A percentile compares a stretch with the other conserved stretches of the same genome.
phyloP scores from a whole-genome alignment of 2,113 vertebrate genomes.

The Sphaerodactylus townsendi region DNA sequence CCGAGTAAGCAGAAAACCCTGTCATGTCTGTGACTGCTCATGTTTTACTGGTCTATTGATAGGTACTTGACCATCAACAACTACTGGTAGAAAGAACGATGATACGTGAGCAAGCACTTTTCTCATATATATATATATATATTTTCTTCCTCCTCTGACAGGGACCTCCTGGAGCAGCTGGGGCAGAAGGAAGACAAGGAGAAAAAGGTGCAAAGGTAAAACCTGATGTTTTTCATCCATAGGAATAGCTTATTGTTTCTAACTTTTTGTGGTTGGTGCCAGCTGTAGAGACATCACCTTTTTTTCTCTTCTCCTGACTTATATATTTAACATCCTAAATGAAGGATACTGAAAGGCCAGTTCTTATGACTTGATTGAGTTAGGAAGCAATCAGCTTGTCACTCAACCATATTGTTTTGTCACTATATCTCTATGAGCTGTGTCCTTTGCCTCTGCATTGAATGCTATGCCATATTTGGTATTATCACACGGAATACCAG shows the following conservation, averaged over 20 bases:
- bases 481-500: background rate
- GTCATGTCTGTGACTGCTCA: too few species aligned
- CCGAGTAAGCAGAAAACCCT: too few species aligned
- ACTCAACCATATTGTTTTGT: background rate
- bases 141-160: slow-evolving; percentile 57
- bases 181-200: slow-evolving; percentile 94
- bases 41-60: too few species aligned
- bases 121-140: background rate
- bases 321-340: background rate
- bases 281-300: background rate
- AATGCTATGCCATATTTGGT: background rate
- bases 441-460: background rate
- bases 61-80: too few species aligned
- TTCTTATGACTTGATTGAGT: background rate
- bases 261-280: background rate
- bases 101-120: background rate
- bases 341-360: background rate
- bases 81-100: too few species aligned
- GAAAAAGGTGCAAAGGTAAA: slow-evolving; percentile 99
- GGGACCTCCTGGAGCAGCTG: slow-evolving; percentile 90
- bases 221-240: background rate
- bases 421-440: background rate
- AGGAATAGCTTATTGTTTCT: background rate
- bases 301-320: background rate
- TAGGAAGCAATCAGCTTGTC: background rate